Evolutionary conservation across 1,140 invertebrate genomes (phyloP), one percentile per base, ranked within the genome.

Genomic region (Papilio xuthus): DNA sequence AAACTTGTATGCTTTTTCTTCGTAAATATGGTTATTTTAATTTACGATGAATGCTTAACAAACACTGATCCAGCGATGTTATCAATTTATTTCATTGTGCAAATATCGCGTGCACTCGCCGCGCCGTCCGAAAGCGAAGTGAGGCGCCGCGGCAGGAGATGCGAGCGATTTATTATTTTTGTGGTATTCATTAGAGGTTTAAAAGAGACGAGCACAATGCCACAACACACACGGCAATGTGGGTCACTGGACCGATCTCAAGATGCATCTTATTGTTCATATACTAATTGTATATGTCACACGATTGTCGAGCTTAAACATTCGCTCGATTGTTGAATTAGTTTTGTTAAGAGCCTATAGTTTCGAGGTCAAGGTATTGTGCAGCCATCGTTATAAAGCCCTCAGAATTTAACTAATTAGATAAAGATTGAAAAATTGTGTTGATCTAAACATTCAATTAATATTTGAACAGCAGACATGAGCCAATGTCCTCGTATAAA

Each of bases 101-200:
- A 41, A 44, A 13, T 75, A 37, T 71, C 60, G 78, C 89, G 89
- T 88, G 84, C 78, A 82, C 83, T 53, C 88, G 78, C 77, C 63
- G 79, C 81, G 83, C 69, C 78, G 77, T 71, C 84, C 85, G 80
- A 88, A 88, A 87, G 84, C 84, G 79, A 82, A 90, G 88, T 92
- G 90, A 84, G 80, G 80, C 78, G 50, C 80, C 44, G 50, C 37
- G 73, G 42, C 79, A 37, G 53, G 26, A 73, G 81, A 84, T 85
- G 78, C 82, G 67, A 72, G 74, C 78, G 83, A 80, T 84, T 85
- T 85, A 84, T 88, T 92, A 89, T 91, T 93, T 90, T 90, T 83
- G 85, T 82, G 79, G 75, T 78, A 83, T 85, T 83, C 83, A 81
- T 77, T 72, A 71, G 53, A 74, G 53, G 50, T 70, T 56, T 71